Evolutionary conservation across 2,888 invertebrate genomes (phyloP), one percentile per base, ranked within the genome.

Genomic region (Lasioglossum vierecki): DNA sequence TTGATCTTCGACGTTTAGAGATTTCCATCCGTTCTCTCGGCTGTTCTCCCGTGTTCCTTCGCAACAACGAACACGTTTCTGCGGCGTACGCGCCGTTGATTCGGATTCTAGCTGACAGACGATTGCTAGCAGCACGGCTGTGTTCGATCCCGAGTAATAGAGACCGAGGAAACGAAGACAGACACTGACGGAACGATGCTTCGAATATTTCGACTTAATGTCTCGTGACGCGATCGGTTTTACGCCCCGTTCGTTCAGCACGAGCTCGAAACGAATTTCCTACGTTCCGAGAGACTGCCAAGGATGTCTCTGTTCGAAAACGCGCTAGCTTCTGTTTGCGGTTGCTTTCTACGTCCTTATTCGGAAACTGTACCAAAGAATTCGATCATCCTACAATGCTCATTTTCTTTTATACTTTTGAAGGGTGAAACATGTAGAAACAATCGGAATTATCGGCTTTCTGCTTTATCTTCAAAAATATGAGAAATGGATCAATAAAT

Each of bases 171-270:
- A 77, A 70, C 30, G 35, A 35, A 77, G 39, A 46, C 41, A 26
- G 77, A 41, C 60, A 41, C 35, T 13, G 63, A 46, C 46, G 63
- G 74, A 79, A 60, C 9, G 63, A 63, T 46, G 57, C 41, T 39
- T 22, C 35, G 70, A 66, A 66, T 66, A 76, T 66, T 30, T 22
- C 76, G 35, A 46, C 41, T 66, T 76, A 66, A 76, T 46, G 76
- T 46, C 13, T 46, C 66, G 46, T 44, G 66, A 66, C 66, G 30
- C 26, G 66, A 76, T 76, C 66, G n/a, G 46, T 66, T 76, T 44
- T 76, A 76, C 18, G 44, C 18, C 60, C 60, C 44, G 35, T 57
- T 57, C 22, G 66, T 22, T 68, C 35, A 57, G 1, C 57, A 57
- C 66, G 11, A 68, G 35, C 57, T 68, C 63, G 66, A 39, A 35